Evolutionary conservation across 2,113 vertebrate genomes (phyloP).

Genomic region (Opisthocomus hoazin): DNA sequence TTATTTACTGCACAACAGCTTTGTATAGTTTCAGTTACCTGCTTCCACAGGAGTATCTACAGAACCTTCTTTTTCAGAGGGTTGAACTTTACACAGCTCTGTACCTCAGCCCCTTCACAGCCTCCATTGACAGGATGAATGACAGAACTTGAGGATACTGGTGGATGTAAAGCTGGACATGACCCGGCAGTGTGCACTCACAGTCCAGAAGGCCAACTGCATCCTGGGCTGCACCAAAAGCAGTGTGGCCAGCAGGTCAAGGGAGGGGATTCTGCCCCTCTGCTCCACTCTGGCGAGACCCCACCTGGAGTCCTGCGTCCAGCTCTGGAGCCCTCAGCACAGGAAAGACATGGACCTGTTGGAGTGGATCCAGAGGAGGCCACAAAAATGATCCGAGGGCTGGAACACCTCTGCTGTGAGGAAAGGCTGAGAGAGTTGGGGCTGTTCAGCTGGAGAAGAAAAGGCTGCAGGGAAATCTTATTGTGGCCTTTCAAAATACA

Average conservation of each 20-base stretch:
- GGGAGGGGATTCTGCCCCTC: neutral
- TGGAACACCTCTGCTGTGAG: neutral
- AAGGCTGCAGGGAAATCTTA: neutral
- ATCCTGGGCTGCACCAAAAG: neutral
- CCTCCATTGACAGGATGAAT: neutral
- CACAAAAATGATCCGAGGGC: neutral
- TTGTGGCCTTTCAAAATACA: neutral
- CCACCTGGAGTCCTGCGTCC: neutral
- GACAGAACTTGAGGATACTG: neutral
- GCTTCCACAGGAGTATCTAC: neutral
- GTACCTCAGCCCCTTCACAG: neutral
- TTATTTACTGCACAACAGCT: neutral
- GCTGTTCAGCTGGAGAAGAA: neutral
- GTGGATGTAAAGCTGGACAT: neutral
- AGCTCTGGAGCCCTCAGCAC: neutral
- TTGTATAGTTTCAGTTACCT: neutral
- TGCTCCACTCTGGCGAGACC: neutral
- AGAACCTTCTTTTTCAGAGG: neutral
- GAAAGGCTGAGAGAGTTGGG: neutral
- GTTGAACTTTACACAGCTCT: neutral
- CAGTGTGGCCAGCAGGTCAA: rapidly evolving
- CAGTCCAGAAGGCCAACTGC: neutral
- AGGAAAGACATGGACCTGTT: neutral
- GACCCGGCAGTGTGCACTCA: rapidly evolving
- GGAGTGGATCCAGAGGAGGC: rapidly evolving